phyloP scores from a whole-genome alignment of 1,140 invertebrate genomes.

The Euura saliciscinereae region DNA sequence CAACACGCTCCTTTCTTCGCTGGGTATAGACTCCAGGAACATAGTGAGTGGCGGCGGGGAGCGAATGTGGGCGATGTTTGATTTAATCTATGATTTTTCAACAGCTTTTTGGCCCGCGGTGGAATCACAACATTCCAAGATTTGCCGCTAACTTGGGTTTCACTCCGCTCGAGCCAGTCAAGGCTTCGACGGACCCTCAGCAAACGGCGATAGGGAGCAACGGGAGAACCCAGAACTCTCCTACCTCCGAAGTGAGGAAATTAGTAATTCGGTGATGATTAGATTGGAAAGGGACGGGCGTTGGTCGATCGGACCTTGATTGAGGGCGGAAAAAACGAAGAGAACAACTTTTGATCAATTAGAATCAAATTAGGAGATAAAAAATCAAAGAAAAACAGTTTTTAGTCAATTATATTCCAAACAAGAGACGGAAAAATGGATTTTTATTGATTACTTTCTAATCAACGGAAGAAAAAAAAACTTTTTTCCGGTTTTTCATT shows the following conservation, averaged over 20 bases:
- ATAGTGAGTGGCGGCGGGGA: constrained; percentile 69
- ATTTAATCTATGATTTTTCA: constrained; percentile 31
- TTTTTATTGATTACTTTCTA: no score
- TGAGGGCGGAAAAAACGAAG: no score
- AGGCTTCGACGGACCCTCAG: constrained; percentile 55
- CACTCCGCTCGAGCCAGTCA: constrained; percentile 77
- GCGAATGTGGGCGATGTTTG: not conserved
- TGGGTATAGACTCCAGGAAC: constrained; percentile 82
- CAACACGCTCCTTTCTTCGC: constrained; percentile 70
- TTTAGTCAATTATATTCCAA: not conserved
- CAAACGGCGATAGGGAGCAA: constrained; percentile 31
- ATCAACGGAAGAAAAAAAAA: no score
- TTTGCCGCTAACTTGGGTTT: constrained; percentile 79
- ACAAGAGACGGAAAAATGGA: no score
- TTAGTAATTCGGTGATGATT: constrained; percentile 5
- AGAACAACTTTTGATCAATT: no score
- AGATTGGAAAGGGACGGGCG: not conserved
- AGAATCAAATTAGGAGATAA: no score
- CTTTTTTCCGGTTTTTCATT: no score
- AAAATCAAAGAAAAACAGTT: not conserved
- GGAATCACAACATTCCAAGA: constrained; percentile 77
- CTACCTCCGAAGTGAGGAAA: constrained; percentile 44
- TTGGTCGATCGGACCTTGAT: no score
- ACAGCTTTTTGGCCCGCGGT: constrained; percentile 78
- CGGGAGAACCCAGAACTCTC: constrained; percentile 42